phyloP scores from a whole-genome alignment of 2,888 invertebrate species.

The Pheosia gnoma region DNA sequence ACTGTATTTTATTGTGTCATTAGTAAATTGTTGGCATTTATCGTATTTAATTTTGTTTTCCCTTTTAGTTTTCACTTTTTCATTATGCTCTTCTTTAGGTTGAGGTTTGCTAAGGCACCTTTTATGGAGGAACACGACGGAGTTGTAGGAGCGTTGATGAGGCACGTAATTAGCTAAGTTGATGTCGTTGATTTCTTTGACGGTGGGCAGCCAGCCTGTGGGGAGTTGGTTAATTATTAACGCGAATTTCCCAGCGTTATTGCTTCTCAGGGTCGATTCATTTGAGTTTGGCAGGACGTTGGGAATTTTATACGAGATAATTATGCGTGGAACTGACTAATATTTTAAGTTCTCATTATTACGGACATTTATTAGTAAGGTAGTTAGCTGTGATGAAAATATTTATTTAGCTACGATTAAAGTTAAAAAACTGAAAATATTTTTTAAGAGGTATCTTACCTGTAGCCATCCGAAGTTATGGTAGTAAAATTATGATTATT shows the following conservation, averaged over 20 bases:
- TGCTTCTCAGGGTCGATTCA: slow-evolving; percentile 2
- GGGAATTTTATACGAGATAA: slow-evolving; percentile 6
- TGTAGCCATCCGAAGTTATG: background rate
- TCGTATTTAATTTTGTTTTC: slow-evolving; percentile 40
- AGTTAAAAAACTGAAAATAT: too few species aligned
- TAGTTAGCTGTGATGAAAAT: background rate
- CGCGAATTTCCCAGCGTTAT: slow-evolving; percentile 12
- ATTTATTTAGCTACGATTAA: background rate
- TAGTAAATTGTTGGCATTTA: slow-evolving; percentile 53
- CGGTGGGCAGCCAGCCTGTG: slow-evolving; percentile 40
- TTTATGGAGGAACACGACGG: slow-evolving; percentile 69
- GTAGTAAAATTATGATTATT: background rate
- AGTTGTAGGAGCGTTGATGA: slow-evolving; percentile 58
- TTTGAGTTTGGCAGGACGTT: slow-evolving; percentile 4
- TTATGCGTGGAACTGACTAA: background rate
- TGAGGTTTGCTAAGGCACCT: slow-evolving; percentile 45
- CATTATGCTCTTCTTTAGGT: slow-evolving; percentile 24
- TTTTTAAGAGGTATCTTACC: background rate
- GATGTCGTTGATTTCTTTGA: slow-evolving; percentile 53
- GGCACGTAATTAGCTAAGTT: slow-evolving; percentile 65
- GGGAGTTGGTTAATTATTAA: slow-evolving; percentile 23
- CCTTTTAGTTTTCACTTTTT: slow-evolving; percentile 29
- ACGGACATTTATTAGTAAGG: background rate
- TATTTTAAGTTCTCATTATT: background rate
- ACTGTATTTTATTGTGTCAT: slow-evolving; percentile 20